Conservation (phyloP, 2,797 vertebrate species). For the Pseudomugil tenellus region DNA sequence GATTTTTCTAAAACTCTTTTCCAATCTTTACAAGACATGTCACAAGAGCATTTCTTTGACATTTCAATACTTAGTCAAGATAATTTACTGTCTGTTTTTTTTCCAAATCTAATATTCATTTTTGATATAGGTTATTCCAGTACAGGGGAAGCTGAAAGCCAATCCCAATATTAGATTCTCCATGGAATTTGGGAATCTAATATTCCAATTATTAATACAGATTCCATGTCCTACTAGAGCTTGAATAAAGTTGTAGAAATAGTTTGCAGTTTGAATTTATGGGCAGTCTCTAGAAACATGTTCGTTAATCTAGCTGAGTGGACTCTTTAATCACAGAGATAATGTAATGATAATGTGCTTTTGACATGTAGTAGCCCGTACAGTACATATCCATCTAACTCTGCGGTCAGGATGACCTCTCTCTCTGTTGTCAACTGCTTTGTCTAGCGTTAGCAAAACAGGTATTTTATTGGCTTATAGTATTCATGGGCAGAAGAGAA, state of each 20-base stretch:
- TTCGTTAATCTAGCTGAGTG: not conserved
- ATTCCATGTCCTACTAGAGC: not conserved
- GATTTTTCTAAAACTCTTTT: slow-evolving; percentile 26
- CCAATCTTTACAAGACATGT: not conserved
- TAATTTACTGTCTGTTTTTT: not conserved
- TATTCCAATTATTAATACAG: not conserved
- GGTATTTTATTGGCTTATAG: slow-evolving; percentile 44
- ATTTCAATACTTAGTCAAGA: not conserved
- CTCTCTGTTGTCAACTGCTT: slow-evolving; percentile 51
- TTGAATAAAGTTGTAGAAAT: not conserved
- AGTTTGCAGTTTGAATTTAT: not conserved
- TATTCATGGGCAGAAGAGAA: slow-evolving; percentile 38
- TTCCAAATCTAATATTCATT: not conserved
- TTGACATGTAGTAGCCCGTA: slow-evolving; percentile 1
- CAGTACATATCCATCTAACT: slow-evolving; percentile 7
- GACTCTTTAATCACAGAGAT: not conserved
- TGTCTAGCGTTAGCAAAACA: slow-evolving; percentile 48
- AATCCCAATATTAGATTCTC: not conserved
- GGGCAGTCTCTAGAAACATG: not conserved
- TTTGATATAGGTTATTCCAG: not conserved
- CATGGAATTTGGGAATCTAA: not conserved
- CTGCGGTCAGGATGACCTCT: slow-evolving; percentile 26
- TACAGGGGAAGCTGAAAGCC: not conserved
- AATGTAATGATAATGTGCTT: slow-evolving; percentile 3
- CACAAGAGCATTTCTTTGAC: not conserved